phyloP scores from a whole-genome alignment of 2,888 invertebrate species.

The Archaeoteleia sp. region DNA sequence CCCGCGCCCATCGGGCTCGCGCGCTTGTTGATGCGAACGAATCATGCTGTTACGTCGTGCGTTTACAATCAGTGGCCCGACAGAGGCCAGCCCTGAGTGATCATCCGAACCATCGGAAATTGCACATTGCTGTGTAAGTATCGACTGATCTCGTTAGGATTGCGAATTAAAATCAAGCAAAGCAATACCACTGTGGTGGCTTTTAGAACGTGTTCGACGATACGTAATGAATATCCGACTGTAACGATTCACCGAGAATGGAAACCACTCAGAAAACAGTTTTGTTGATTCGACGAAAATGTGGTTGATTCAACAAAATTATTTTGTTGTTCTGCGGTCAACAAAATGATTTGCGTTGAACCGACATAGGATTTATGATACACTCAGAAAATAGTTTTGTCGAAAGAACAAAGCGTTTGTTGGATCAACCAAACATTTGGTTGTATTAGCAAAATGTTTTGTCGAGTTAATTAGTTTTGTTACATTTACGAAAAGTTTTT shows the following conservation, averaged over 20 bases:
- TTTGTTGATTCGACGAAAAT: no score
- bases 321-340: no score
- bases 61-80: slow-evolving; percentile 56
- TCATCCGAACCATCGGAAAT: slow-evolving; percentile 50
- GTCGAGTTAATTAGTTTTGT: no score
- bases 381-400: no score
- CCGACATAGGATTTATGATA: no score
- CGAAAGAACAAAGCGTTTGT: no score
- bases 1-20: slow-evolving; percentile 9
- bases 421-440: no score
- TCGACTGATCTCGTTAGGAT: slow-evolving; percentile 45
- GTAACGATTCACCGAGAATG: background rate
- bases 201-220: slow-evolving; percentile 1
- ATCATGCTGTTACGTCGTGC: slow-evolving; percentile 43
- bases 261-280: no score
- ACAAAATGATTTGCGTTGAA: no score
- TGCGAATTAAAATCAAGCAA: slow-evolving; percentile 34
- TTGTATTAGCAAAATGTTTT: no score
- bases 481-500: no score
- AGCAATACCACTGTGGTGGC: background rate
- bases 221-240: background rate
- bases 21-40: slow-evolving; percentile 53
- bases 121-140: slow-evolving; percentile 36
- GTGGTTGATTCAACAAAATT: no score
- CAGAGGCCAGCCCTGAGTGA: slow-evolving; percentile 34